These are phyloP conservation scores for Axea sp. DNA, from an alignment of 2,888 invertebrate species.

Conservation along the genomic window DNA sequence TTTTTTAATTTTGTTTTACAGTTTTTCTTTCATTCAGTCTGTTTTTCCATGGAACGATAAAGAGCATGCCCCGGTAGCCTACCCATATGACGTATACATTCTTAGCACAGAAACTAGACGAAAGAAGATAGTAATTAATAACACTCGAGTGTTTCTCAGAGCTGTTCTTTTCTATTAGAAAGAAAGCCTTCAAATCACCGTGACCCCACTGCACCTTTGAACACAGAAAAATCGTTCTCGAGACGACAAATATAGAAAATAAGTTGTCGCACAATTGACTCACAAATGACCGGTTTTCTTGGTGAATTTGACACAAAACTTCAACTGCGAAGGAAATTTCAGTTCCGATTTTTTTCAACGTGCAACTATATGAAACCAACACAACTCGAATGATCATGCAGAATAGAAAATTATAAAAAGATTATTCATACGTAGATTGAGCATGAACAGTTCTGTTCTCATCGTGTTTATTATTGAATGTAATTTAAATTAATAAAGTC, in stretches of 20 bases:
- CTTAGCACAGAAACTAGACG: constrained; percentile 31
- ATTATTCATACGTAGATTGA: no score
- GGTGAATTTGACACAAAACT: constrained; percentile 29
- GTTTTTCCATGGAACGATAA: no score
- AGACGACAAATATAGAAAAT: constrained; percentile 59
- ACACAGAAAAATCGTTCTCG: constrained; percentile 51
- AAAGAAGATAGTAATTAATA: constrained; percentile 57
- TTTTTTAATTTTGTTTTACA: no score
- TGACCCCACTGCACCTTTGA: constrained; percentile 57
- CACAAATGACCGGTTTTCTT: constrained; percentile 46
- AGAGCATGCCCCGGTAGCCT: no score
- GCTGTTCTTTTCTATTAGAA: constrained; percentile 25
- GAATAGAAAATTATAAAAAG: no score
- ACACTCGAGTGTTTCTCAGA: constrained; percentile 41
- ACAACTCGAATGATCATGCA: no score
- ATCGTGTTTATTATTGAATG: no score
- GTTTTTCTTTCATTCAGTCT: no score
- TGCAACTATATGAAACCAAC: no score
- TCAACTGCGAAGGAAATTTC: no score
- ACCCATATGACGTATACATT: constrained; percentile 27
- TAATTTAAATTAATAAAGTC: no score
- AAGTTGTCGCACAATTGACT: constrained; percentile 53
- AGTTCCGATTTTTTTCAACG: constrained; percentile 38
- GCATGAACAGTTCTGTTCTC: no score
- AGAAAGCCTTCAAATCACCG: constrained; percentile 50